phyloP scores from a whole-genome alignment of 2,888 invertebrate species.

The Ophion obscuratus region DNA sequence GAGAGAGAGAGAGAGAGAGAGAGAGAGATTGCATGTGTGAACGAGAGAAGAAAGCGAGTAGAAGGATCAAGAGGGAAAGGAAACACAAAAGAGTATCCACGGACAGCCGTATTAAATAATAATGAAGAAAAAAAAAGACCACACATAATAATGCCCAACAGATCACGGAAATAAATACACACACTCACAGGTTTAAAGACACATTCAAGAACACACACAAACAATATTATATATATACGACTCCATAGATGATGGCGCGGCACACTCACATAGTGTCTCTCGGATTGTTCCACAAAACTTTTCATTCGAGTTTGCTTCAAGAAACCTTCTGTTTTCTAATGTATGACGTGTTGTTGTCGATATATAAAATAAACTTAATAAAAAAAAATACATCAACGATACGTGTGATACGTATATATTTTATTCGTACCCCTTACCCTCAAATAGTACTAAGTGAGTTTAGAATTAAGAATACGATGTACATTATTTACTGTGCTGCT shows the following conservation, averaged over 20 bases:
- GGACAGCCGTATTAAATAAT: conserved; percentile 68
- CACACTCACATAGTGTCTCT: conserved; percentile 85
- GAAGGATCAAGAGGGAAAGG: conserved; percentile 65
- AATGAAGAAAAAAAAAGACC: conserved; percentile 52
- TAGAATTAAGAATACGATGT: too few relatives aligned
- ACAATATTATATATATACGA: conserved; percentile 84
- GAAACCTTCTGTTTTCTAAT: conserved; percentile 85
- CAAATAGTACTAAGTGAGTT: neutral
- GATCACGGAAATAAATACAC: conserved; percentile 72
- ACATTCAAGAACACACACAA: conserved; percentile 71
- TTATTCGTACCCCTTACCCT: conserved; percentile 1
- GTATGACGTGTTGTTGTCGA: conserved; percentile 85
- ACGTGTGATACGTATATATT: conserved; percentile 58
- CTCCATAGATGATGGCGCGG: conserved; percentile 85
- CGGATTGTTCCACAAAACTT: conserved; percentile 84
- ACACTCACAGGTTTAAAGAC: conserved; percentile 71
- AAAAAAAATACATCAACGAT: conserved; percentile 80
- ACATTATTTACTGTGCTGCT: too few relatives aligned
- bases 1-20: conserved; percentile 67
- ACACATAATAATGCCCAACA: conserved; percentile 73
- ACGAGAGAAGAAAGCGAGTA: conserved; percentile 66
- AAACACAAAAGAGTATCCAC: conserved; percentile 70
- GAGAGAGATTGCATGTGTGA: conserved; percentile 63
- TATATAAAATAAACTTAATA: conserved; percentile 84
- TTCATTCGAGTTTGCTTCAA: conserved; percentile 84